phyloP scores from a whole-genome alignment of 2,888 invertebrate species.

The Dolichomitus sp. region DNA sequence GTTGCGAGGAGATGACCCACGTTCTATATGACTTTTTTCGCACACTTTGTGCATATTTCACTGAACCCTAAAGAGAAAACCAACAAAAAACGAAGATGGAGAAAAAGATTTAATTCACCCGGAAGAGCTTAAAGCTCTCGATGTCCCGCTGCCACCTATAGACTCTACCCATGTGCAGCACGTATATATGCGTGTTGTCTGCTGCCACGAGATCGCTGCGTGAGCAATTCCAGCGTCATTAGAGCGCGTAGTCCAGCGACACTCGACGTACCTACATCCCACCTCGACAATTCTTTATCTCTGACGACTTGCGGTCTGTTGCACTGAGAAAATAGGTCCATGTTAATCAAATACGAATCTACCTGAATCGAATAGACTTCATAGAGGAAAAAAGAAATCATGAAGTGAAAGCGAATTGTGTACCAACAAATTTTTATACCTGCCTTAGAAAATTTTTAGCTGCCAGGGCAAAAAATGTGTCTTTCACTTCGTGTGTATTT shows the following conservation, averaged over 20 bases:
- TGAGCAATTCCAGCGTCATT: constrained; percentile 56
- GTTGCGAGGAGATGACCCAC: background rate
- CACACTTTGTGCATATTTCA: background rate
- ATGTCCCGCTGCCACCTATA: background rate
- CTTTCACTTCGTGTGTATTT: background rate
- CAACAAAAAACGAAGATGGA: background rate
- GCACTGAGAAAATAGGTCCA: background rate
- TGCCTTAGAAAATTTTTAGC: too few species aligned
- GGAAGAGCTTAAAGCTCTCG: background rate
- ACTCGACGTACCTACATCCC: constrained; percentile 25
- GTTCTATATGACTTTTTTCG: background rate
- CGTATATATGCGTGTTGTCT: constrained; percentile 7
- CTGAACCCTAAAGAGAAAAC: background rate
- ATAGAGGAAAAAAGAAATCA: too few species aligned
- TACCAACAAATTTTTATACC: too few species aligned
- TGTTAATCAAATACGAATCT: too few species aligned
- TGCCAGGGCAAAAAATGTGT: too few species aligned
- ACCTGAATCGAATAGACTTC: too few species aligned
- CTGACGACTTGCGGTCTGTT: constrained; percentile 50
- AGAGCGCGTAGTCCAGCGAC: constrained; percentile 38
- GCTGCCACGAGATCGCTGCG: constrained; percentile 44
- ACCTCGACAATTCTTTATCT: constrained; percentile 46
- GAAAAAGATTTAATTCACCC: background rate
- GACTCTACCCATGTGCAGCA: constrained; percentile 6
- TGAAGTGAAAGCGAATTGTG: too few species aligned